These are phyloP conservation scores for Sphaerophoria rueppellii DNA, from an alignment of 2,888 invertebrate genomes.

Conservation along the genomic window DNA sequence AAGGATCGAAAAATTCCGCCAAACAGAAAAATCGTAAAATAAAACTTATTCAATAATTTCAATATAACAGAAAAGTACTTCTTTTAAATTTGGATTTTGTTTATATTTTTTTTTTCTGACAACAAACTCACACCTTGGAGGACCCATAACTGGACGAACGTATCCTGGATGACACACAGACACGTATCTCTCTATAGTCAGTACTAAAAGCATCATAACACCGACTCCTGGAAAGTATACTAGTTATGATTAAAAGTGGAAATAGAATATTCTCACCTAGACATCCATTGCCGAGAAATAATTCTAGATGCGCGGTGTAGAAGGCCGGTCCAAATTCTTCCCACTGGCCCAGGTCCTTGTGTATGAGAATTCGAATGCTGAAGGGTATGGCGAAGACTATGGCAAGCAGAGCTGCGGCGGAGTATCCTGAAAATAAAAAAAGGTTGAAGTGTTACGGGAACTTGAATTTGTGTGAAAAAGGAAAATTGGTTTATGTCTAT, in stretches of 20 bases:
- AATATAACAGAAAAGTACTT: conserved; percentile 16
- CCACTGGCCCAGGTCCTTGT: conserved; percentile 87
- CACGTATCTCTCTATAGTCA: conserved; percentile 89
- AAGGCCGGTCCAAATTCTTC: conserved; percentile 86
- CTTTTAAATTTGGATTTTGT: neutral
- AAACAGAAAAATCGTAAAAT: conserved; percentile 6
- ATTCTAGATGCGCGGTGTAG: conserved; percentile 87
- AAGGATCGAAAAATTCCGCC: conserved; percentile 41
- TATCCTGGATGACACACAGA: conserved; percentile 89
- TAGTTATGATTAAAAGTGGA: conserved; percentile 50
- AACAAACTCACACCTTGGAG: conserved; percentile 83
- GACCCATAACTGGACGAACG: conserved; percentile 86
- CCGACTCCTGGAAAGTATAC: conserved; percentile 84
- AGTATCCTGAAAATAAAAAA: conserved; percentile 85
- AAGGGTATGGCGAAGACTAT: conserved; percentile 88
- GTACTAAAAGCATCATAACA: conserved; percentile 88
- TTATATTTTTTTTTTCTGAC: conserved; percentile 28
- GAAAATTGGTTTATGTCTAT: neutral
- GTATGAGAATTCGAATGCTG: conserved; percentile 86
- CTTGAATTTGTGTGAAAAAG: neutral
- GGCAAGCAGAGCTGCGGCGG: conserved; percentile 89
- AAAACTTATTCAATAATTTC: neutral
- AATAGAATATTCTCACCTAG: conserved; percentile 83
- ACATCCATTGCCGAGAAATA: conserved; percentile 88
- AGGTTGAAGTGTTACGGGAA: no score